These are phyloP conservation scores for Esox niger DNA, from an alignment of 2,113 vertebrate species.

Conservation along the genomic window DNA sequence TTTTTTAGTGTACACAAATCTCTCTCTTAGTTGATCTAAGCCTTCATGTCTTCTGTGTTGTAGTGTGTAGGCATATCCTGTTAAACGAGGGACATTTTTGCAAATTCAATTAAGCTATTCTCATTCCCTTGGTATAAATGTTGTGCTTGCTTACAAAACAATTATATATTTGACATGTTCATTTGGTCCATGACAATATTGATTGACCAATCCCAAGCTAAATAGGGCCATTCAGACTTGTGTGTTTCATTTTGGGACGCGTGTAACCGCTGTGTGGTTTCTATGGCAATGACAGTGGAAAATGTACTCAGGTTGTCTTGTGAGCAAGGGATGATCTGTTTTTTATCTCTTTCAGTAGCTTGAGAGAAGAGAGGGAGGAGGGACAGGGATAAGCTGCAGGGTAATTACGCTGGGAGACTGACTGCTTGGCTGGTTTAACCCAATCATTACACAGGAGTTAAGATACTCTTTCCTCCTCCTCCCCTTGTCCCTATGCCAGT, in stretches of 20 bases:
- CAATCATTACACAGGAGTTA: background rate
- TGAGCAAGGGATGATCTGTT: too few species aligned
- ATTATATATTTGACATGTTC: background rate
- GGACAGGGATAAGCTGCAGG: conserved; percentile 13
- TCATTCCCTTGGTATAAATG: background rate
- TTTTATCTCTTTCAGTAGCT: background rate
- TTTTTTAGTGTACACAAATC: too few species aligned
- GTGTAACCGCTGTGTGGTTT: conserved; percentile 18
- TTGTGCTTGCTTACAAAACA: background rate
- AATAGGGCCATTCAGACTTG: conserved; percentile 1
- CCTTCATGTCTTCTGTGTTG: too few species aligned
- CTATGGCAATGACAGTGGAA: conserved; percentile 29
- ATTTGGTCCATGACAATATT: background rate
- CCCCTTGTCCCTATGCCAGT: background rate
- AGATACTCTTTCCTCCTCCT: background rate
- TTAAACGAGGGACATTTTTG: too few species aligned
- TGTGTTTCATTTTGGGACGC: conserved; percentile 5
- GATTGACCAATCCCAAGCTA: background rate
- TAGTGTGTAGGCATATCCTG: too few species aligned
- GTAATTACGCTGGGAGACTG: conserved; percentile 35
- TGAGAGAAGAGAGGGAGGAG: background rate
- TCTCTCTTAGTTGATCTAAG: too few species aligned
- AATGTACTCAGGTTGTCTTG: background rate
- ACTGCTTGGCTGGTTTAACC: conserved; percentile 26
- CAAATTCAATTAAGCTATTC: background rate